Evolutionary conservation across 2,888 invertebrate species (phyloP), one percentile per base, ranked within the genome.

Genomic region (Stenichneumon culpator): DNA sequence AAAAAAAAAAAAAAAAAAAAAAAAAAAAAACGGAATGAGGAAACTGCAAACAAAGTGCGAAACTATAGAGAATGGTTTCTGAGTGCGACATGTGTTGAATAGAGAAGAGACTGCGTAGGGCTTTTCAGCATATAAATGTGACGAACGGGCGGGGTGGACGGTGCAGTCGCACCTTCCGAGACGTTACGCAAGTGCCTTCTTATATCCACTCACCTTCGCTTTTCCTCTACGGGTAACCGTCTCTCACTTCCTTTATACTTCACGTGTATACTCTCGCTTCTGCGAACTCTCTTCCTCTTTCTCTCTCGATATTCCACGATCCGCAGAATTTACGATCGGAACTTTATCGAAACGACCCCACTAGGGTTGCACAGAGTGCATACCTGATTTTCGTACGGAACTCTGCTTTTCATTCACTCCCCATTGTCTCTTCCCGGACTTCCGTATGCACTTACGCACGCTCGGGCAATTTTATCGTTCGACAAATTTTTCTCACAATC

Each of bases 111-210:
- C 39, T 52, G 54, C 22, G 4, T 44, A 36, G 36, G n/a, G 47
- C 36, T 22, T 74, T 73, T 9, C 80, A 28, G 80, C 80, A 68
- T 67, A 80, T 57, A 44, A 80, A 80, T 68, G 80, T 74, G 67
- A 74, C 22, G 57, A 81, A 44, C 39, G 19, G 19, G 65, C 28
- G 28, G 28, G 14, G 0, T 9, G n/a, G 68, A 60, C 22, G 39
- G 44, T 28, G 19, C 25, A 63, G 63, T 47, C 22, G 52, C 79
- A 72, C 79, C 72, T 79, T 72, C 79, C 16, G 50, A 16, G 28
- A 39, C 57, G 44, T 60, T 36, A 22, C 57, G 36, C 57, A 57
- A 60, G 57, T 54, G 19, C 16, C 73, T 14, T 65, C 52, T 68
- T 68, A 57, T 68, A 54, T 52, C 28, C 22, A 22, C 57, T 57